Percentiles rank a stretch among this genome's conserved stretches.
These are phyloP conservation scores for Pristionchus mayeri DNA, from an alignment of 2,888 invertebrate genomes.

Conservation along the genomic window DNA sequence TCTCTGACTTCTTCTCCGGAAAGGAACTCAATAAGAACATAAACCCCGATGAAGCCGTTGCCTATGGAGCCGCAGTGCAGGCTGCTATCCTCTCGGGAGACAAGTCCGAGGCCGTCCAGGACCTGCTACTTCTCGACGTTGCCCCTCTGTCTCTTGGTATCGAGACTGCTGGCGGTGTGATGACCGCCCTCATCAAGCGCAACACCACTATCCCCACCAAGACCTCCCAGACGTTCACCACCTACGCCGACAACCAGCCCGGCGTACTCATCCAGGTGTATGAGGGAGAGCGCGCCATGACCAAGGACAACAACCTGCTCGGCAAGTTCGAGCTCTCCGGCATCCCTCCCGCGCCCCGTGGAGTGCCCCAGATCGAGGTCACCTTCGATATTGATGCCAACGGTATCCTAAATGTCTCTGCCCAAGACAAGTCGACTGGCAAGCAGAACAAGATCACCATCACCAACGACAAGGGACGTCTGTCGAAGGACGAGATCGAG, in stretches of 20 bases:
- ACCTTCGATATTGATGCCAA: background rate
- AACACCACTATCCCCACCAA: background rate
- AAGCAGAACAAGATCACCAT: background rate
- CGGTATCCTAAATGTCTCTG: background rate
- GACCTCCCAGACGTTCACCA: background rate
- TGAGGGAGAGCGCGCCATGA: no score
- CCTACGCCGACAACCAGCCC: background rate
- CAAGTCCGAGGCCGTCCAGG: slow-evolving; percentile 83
- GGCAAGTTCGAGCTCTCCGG: no score
- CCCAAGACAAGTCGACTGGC: background rate
- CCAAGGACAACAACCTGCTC: no score
- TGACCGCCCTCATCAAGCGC: background rate
- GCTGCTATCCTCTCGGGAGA: slow-evolving; percentile 84
- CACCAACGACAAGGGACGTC: background rate
- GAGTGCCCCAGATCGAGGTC: background rate
- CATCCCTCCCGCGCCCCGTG: no score
- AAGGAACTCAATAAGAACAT: slow-evolving; percentile 95
- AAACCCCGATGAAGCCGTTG: slow-evolving; percentile 97
- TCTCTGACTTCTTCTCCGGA: slow-evolving; percentile 90
- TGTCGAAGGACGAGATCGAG: background rate
- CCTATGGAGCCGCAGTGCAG: slow-evolving; percentile 86
- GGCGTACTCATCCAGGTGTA: background rate
- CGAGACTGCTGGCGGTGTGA: slow-evolving; percentile 85
- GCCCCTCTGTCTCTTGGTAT: slow-evolving; percentile 92
- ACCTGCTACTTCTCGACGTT: slow-evolving; percentile 91